These are phyloP conservation scores for Oxyura jamaicensis DNA, from an alignment of 2,113 vertebrate species.

Conservation along the genomic window DNA sequence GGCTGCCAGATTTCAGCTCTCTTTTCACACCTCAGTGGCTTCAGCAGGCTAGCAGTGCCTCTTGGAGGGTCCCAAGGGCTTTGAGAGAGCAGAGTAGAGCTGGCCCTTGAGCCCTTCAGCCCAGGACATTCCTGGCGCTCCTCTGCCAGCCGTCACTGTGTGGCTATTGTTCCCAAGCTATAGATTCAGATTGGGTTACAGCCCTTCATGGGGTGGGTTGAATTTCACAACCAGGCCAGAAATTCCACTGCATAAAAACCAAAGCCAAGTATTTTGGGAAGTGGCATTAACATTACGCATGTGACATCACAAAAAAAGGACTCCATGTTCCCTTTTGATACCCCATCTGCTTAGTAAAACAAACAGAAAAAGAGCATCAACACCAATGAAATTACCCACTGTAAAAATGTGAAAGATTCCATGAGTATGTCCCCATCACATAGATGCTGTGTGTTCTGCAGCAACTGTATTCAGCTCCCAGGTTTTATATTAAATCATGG, in stretches of 20 bases:
- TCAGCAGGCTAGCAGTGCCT: not conserved
- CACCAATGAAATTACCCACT: not conserved
- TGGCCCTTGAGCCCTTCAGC: not conserved
- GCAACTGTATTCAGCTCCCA: not conserved
- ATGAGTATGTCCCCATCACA: not conserved
- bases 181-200: not conserved
- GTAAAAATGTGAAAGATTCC: accelerated
- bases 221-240: not conserved
- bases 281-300: not conserved
- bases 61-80: not conserved
- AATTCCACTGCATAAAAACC: not conserved
- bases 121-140: not conserved
- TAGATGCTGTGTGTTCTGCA: not conserved
- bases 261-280: conserved; percentile 43
- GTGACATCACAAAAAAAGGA: not conserved
- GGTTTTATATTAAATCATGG: too few relatives aligned
- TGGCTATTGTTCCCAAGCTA: conserved; percentile 19
- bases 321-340: not conserved
- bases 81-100: accelerated
- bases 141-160: not conserved
- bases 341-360: not conserved
- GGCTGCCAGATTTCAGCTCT: accelerated
- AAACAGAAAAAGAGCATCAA: not conserved
- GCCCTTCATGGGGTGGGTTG: not conserved
- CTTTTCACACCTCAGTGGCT: not conserved